A percentile compares a stretch with the other conserved stretches of the same genome.
Evolutionary conservation across 2,797 vertebrate genomes (phyloP).

Genomic region (Lacerta agilis): DNA sequence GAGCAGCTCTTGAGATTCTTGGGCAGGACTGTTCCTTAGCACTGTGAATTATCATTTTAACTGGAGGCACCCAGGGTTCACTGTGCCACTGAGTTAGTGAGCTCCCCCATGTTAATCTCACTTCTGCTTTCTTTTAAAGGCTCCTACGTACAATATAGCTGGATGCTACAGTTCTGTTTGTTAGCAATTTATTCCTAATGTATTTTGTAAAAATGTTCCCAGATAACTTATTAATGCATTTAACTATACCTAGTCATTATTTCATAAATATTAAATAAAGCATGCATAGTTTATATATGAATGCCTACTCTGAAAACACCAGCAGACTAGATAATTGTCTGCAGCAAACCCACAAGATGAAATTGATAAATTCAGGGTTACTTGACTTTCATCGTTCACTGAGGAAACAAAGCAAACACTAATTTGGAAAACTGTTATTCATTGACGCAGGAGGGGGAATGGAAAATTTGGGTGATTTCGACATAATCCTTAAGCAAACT

Average conservation of each 20-base stretch:
- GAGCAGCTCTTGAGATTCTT: too few species aligned
- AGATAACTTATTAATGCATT: constrained; percentile 68
- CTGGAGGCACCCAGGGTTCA: not conserved
- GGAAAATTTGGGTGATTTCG: constrained; percentile 61
- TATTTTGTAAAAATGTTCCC: constrained; percentile 62
- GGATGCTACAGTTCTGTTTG: constrained; percentile 39
- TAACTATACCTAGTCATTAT: constrained; percentile 65
- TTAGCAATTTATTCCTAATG: constrained; percentile 60
- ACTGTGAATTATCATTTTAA: not conserved
- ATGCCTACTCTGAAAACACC: constrained; percentile 65
- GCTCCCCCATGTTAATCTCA: not conserved
- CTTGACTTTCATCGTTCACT: constrained; percentile 63
- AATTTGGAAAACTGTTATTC: constrained; percentile 61
- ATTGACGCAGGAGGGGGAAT: constrained; percentile 23
- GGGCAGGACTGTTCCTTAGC: not conserved
- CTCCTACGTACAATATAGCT: constrained; percentile 27
- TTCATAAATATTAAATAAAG: constrained; percentile 75
- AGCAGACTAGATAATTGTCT: constrained; percentile 55
- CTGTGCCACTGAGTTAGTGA: too few species aligned
- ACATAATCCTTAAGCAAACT: constrained; percentile 51
- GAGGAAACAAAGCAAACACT: constrained; percentile 64
- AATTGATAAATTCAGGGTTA: constrained; percentile 64
- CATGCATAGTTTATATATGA: constrained; percentile 18
- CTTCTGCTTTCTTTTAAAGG: not conserved
- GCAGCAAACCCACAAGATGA: constrained; percentile 60